A percentile compares a stretch with the other conserved stretches of the same genome.
phyloP scores from a whole-genome alignment of 1,140 invertebrate species.

The Sinella curviseta region DNA sequence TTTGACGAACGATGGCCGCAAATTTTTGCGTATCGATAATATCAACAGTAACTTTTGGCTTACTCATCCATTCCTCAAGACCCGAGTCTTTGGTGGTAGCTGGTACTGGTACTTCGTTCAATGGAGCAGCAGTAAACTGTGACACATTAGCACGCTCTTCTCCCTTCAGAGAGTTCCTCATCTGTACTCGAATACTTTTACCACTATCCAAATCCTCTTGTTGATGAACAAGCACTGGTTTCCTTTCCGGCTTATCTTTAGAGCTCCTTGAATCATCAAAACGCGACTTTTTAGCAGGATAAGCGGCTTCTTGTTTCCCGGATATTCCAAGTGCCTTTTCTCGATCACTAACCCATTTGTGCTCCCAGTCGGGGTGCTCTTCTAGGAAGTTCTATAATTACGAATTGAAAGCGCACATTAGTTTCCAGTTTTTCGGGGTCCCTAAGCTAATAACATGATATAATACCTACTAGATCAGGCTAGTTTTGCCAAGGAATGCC shows the following conservation, averaged over 20 bases:
- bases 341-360: constrained; percentile 76
- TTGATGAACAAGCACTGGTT: neutral
- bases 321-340: constrained; percentile 62
- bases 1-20: constrained; percentile 48
- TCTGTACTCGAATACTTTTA: constrained; percentile 66
- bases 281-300: neutral
- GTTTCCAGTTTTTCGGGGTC: neutral
- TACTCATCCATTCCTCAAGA: constrained; percentile 49
- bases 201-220: constrained; percentile 57
- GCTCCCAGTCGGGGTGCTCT: constrained; percentile 80
- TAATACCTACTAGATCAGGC: neutral
- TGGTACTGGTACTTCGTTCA: neutral
- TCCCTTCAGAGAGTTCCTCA: constrained; percentile 64
- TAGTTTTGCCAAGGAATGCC: neutral
- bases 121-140: neutral
- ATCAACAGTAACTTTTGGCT: constrained; percentile 45
- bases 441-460: neutral
- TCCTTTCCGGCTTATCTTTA: constrained; percentile 51
- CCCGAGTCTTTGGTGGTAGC: constrained; percentile 30
- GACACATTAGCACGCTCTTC: constrained; percentile 25
- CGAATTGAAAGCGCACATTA: constrained; percentile 37
- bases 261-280: constrained; percentile 52
- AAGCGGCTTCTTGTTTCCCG: neutral
- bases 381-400: constrained; percentile 70
- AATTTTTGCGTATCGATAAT: constrained; percentile 49